phyloP scores from a whole-genome alignment of 1,140 invertebrate species.

The Ceratosolen fusciceps region DNA sequence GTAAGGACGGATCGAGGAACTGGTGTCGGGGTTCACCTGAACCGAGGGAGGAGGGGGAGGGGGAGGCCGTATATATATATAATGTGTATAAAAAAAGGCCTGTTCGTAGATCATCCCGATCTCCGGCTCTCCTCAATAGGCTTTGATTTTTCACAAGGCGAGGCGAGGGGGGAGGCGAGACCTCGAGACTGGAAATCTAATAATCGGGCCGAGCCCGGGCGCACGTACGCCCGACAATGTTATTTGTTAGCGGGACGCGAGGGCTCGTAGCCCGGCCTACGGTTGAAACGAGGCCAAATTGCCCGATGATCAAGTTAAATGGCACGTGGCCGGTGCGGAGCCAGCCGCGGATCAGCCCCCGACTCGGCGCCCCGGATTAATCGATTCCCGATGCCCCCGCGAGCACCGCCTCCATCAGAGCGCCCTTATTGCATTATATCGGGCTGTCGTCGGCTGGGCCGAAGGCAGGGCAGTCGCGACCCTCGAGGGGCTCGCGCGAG shows the following conservation, averaged over 20 bases:
- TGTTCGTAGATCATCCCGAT: neutral
- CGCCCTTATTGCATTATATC: slow-evolving; percentile 41
- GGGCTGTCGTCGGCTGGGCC: neutral
- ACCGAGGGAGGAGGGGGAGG: neutral
- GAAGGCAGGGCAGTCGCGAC: neutral
- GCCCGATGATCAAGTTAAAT: slow-evolving; percentile 72
- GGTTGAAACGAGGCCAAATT: slow-evolving; percentile 73
- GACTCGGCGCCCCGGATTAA: slow-evolving; percentile 47
- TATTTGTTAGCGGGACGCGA: slow-evolving; percentile 71
- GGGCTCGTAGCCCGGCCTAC: slow-evolving; percentile 55
- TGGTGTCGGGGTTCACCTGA: no score
- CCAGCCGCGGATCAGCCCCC: no score
- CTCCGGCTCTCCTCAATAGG: slow-evolving; percentile 27
- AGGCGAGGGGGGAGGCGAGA: neutral
- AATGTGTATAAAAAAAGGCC: neutral
- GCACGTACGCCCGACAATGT: slow-evolving; percentile 63
- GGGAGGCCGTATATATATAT: neutral
- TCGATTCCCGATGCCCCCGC: slow-evolving; percentile 22
- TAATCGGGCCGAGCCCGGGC: slow-evolving; percentile 59
- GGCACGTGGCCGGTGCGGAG: slow-evolving; percentile 65
- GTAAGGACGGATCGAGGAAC: no score
- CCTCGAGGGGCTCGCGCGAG: neutral
- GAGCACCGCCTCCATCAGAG: neutral
- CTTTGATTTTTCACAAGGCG: slow-evolving; percentile 37
- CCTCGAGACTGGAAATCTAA: slow-evolving; percentile 66